These are phyloP conservation scores for Pseudomyrmex gracilis DNA, from an alignment of 1,140 invertebrate genomes.

Conservation along the genomic window DNA sequence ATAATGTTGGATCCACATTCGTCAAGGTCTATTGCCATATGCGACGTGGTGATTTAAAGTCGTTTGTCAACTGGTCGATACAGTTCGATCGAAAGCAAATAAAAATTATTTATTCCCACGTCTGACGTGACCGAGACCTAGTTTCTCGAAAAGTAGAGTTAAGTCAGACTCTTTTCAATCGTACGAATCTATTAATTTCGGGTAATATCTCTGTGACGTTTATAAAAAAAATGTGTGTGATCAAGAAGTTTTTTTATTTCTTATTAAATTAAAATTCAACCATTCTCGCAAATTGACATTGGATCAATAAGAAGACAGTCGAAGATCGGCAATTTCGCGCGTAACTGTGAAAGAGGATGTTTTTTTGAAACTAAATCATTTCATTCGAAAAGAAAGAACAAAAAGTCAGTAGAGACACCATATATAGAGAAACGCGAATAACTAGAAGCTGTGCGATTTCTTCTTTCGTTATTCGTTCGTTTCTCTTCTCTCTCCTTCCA, in stretches of 20 bases:
- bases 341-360: not conserved
- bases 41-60: conserved; percentile 19
- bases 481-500: no score
- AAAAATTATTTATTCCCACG: not conserved
- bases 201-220: not conserved
- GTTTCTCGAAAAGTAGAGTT: no score
- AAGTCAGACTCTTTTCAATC: not conserved
- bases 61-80: not conserved
- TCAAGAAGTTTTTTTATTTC: no score
- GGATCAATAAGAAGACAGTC: no score
- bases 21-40: conserved; percentile 57
- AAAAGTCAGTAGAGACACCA: conserved; percentile 44
- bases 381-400: conserved; percentile 42
- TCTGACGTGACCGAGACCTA: no score
- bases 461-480: not conserved
- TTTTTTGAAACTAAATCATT: not conserved
- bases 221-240: not conserved
- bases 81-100: not conserved
- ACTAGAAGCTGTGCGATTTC: not conserved
- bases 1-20: conserved; percentile 60
- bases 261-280: no score
- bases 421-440: conserved; percentile 60
- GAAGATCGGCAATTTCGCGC: not conserved
- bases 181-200: not conserved
- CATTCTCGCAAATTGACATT: no score